A percentile compares a stretch with the other conserved stretches of the same genome.
These are phyloP conservation scores for Pseudois nayaur DNA, from an alignment of 2,113 vertebrate species.

Conservation along the genomic window DNA sequence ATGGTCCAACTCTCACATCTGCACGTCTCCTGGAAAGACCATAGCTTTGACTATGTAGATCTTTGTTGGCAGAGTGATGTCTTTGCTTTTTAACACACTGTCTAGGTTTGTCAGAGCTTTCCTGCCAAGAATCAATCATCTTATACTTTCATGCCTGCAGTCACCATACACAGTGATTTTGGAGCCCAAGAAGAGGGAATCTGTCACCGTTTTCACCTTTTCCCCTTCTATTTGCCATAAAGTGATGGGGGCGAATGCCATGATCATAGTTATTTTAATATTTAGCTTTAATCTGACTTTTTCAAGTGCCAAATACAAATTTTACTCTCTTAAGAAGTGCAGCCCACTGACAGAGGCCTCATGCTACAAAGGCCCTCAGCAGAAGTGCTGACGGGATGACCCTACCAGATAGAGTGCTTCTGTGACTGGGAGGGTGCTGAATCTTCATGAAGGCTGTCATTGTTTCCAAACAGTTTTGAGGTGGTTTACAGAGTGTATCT, in stretches of 20 bases:
- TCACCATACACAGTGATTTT: not conserved
- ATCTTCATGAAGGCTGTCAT: not conserved
- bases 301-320: not conserved
- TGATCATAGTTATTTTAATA: not conserved
- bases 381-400: not conserved
- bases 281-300: not conserved
- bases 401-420: fast-evolving
- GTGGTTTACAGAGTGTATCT: not conserved
- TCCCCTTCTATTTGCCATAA: not conserved
- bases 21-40: not conserved
- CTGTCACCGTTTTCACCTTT: not conserved
- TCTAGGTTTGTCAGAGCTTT: not conserved
- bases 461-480: not conserved
- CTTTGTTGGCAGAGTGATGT: not conserved
- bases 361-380: not conserved
- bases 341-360: not conserved
- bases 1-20: not conserved
- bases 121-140: not conserved
- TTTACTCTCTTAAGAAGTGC: not conserved
- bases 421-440: not conserved
- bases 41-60: not conserved
- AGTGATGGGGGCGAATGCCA: not conserved
- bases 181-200: not conserved
- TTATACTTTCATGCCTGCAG: not conserved
- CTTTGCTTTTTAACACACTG: not conserved